Base-by-base conservation (phyloP, 64 coral and sea anemone genomes). In the Catalaphyllia jardinei region DNA sequence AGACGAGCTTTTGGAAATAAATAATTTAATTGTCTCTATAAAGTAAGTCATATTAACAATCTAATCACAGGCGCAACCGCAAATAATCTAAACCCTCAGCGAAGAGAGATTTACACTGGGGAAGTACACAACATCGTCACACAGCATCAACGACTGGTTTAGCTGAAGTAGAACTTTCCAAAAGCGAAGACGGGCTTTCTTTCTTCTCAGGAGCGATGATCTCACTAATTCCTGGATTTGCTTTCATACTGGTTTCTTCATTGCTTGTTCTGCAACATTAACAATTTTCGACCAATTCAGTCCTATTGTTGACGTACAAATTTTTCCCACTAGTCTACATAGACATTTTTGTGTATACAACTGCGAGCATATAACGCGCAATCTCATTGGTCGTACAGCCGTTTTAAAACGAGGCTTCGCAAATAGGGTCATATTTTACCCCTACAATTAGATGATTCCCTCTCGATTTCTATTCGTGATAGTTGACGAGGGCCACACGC, bases 101-200 rank as follows among this genome's bases (percentile, higher is more conserved):
- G 54, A 57, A 57, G 10, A 57, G 15, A 12, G 0, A 54, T 57
- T 3, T 8, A 29, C 25, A n/a, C 2, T 8, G n/a, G 10, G n/a
- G 22, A n/a, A 69, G 10, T 10, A 0, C 4, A 11, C 24, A 25
- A 7, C 10, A 50, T 85, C 62, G 10, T 71, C 39, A 71, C 11
- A 85, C 81, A 17, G 81, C 60, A 35, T 85, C 61, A 4, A 85
- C 81, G 8, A 71, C 63, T 8, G 35, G 81, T 1, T 63, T 33
- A 25, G 81, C 42, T 50, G 81, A 52, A 42, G 38, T 85, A 8
- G 81, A 83, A 24, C 60, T 83, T 65, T 83, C 79, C 20, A 31
- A 4, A 4, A 39, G 33, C 29, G 31, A 28, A 7, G 81, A 38
- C 6, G 81, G 24, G 30, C 42, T 64, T 31, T n/a, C 60, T 11